Evolutionary conservation across 2,113 vertebrate genomes (phyloP), one percentile per base, ranked within the genome.

Genomic region (Sminthopsis crassicaudata): DNA sequence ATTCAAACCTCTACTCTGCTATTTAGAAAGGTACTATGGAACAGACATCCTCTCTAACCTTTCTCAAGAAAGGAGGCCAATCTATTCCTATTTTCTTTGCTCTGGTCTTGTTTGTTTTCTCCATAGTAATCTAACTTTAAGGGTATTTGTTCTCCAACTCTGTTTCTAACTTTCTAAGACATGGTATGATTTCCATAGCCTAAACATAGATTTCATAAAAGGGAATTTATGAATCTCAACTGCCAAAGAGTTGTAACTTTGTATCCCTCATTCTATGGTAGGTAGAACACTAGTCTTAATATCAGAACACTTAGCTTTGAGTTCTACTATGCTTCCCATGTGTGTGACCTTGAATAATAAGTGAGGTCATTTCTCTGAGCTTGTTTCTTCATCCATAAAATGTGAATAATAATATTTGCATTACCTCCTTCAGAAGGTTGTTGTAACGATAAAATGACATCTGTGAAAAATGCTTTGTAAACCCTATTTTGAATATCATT

Each of bases 51-150:
- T 23, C 5, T 55, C 3, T 93, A 26, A 93, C 57, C 24, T 90
- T 42, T 89, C 55, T 55, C n/a, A 53, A 91, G 53, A 92, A 94
- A n/a, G 60, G 93, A 53, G 88, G 2, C 6, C 1, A 24, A 25
- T 53, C 36, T 46, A 2, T 60, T 25, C 30, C 76, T 53, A 53
- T 51, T 94, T 91, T 51, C 48, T 51, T 93, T 95, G 10, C 30
- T 60, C 67, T 89, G 27, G 36, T n/a, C 27, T 46, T 30, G 46
- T 93, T 96, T 94, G 89, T 48, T 93, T 92, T 91, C 19, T 55
- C 30, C 46, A n/a, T 11, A 11, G 46, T 30, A 36, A 90, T 95
- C 27, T 95, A 8, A 30, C 25, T 10, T n/a, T n/a, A 23, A 67
- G n/a, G 19, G 36, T 76, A 7, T n/a, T 60, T 50, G 46, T 46